A percentile compares a stretch with the other conserved stretches of the same genome.
Evolutionary conservation across 2,888 invertebrate genomes (phyloP).

Genomic region (Gymnocheta viridis): DNA sequence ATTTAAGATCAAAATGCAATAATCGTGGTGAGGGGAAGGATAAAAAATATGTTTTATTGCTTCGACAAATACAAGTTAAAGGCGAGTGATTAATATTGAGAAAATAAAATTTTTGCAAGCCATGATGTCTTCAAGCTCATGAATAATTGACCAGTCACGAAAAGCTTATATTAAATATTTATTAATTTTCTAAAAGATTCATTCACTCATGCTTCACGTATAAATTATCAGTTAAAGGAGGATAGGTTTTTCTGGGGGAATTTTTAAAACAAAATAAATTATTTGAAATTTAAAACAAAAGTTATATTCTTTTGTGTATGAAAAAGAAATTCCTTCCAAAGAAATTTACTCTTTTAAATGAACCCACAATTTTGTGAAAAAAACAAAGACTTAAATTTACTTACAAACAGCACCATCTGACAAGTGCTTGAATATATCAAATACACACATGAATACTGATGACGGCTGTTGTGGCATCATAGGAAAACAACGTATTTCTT

Average conservation of each 20-base stretch:
- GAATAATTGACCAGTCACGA: not conserved
- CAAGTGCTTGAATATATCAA: too few relatives aligned
- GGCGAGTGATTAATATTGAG: not conserved
- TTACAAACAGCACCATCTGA: too few relatives aligned
- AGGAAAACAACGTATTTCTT: too few relatives aligned
- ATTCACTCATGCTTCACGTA: not conserved
- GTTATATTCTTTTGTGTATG: too few relatives aligned
- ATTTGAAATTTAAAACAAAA: too few relatives aligned
- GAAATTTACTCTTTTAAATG: too few relatives aligned
- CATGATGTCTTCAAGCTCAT: not conserved
- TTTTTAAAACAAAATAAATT: not conserved
- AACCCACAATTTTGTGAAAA: too few relatives aligned
- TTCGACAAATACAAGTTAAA: not conserved
- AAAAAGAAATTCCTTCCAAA: too few relatives aligned
- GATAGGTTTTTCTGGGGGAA: not conserved
- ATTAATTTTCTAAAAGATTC: not conserved
- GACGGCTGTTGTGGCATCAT: too few relatives aligned
- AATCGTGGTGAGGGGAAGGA: not conserved
- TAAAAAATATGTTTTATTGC: slow-evolving; percentile 31
- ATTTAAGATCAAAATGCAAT: slow-evolving; percentile 36
- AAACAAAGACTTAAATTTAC: too few relatives aligned
- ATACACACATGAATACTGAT: too few relatives aligned
- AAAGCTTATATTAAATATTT: not conserved
- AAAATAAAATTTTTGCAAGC: not conserved
- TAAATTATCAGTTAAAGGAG: not conserved